A percentile compares a stretch with the other conserved stretches of the same genome.
phyloP scores from a whole-genome alignment of 1,140 invertebrate genomes.

The Drosophila grimshawi region DNA sequence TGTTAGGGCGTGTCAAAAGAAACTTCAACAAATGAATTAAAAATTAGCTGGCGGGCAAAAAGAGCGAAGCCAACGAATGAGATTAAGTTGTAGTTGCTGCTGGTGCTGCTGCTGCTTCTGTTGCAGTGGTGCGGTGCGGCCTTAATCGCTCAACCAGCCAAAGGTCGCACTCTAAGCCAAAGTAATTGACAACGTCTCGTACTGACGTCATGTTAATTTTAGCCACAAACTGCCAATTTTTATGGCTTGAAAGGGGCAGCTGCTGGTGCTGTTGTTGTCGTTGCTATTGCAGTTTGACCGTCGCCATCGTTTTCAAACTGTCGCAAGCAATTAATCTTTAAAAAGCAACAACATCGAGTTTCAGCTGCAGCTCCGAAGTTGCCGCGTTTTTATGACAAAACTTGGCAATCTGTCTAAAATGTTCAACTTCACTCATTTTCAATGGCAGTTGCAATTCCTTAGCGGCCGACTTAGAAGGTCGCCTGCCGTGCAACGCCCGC shows the following conservation, averaged over 20 bases:
- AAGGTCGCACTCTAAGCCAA: slow-evolving; percentile 44
- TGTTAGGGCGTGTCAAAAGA: slow-evolving; percentile 76
- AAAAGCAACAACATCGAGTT: slow-evolving; percentile 55
- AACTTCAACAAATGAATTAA: slow-evolving; percentile 71
- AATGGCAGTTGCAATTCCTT: slow-evolving; percentile 74
- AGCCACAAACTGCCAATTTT: slow-evolving; percentile 67
- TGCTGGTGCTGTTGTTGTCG: slow-evolving; percentile 23
- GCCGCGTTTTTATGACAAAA: slow-evolving; percentile 63
- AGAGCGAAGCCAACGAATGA: slow-evolving; percentile 32
- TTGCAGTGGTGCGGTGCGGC: slow-evolving; percentile 31
- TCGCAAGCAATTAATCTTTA: slow-evolving; percentile 83
- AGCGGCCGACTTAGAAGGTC: slow-evolving; percentile 70
- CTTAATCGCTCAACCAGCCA: slow-evolving; percentile 42
- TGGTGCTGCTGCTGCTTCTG: background rate
- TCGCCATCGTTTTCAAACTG: slow-evolving; percentile 62
- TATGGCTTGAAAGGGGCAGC: slow-evolving; percentile 65
- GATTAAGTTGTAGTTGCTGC: slow-evolving; percentile 64
- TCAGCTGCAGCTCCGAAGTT: slow-evolving; percentile 30
- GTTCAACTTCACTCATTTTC: slow-evolving; percentile 73
- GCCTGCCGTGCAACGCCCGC: slow-evolving; percentile 52
- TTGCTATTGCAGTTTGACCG: slow-evolving; percentile 50
- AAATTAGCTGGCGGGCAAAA: slow-evolving; percentile 44
- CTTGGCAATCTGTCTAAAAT: slow-evolving; percentile 81
- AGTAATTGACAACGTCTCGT: slow-evolving; percentile 37
- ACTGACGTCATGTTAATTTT: slow-evolving; percentile 53